Conservation (phyloP, 2,888 invertebrate genomes). For the Sinelater perroti region DNA sequence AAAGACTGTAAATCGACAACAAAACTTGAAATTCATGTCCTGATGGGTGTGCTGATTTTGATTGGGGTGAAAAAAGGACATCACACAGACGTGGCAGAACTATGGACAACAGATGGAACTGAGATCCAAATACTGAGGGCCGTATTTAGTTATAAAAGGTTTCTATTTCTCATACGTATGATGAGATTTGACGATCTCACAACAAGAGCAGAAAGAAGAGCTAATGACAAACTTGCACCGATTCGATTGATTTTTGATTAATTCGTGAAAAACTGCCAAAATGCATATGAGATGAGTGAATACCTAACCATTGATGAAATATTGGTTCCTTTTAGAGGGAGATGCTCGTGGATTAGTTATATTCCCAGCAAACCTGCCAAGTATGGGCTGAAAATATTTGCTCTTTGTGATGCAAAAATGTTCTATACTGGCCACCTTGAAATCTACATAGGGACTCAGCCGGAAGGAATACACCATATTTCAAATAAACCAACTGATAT, state of each 20-base stretch:
- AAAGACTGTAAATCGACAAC: neutral
- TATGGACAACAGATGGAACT: slow-evolving; percentile 42
- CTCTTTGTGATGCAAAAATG: slow-evolving; percentile 38
- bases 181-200: slow-evolving; percentile 33
- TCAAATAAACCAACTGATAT: slow-evolving; percentile 35
- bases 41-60: slow-evolving; percentile 11
- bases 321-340: slow-evolving; percentile 30
- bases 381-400: slow-evolving; percentile 37
- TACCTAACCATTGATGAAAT: slow-evolving; percentile 37
- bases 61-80: slow-evolving; percentile 27
- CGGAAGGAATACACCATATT: slow-evolving; percentile 35
- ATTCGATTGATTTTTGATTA: slow-evolving; percentile 3
- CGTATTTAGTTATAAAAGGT: slow-evolving; percentile 35
- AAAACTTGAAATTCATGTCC: neutral
- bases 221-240: slow-evolving; percentile 8
- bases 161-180: slow-evolving; percentile 34
- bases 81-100: slow-evolving; percentile 42
- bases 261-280: slow-evolving; percentile 19
- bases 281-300: slow-evolving; percentile 32
- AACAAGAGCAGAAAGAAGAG: slow-evolving; percentile 3
- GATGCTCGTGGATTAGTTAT: slow-evolving; percentile 18
- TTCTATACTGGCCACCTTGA: slow-evolving; percentile 35
- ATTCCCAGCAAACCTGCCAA: slow-evolving; percentile 37
- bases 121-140: slow-evolving; percentile 41
- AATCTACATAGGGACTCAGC: slow-evolving; percentile 35